Base-by-base conservation (phyloP, 2,113 vertebrate genomes). In the Illadopsis cleaveri region DNA sequence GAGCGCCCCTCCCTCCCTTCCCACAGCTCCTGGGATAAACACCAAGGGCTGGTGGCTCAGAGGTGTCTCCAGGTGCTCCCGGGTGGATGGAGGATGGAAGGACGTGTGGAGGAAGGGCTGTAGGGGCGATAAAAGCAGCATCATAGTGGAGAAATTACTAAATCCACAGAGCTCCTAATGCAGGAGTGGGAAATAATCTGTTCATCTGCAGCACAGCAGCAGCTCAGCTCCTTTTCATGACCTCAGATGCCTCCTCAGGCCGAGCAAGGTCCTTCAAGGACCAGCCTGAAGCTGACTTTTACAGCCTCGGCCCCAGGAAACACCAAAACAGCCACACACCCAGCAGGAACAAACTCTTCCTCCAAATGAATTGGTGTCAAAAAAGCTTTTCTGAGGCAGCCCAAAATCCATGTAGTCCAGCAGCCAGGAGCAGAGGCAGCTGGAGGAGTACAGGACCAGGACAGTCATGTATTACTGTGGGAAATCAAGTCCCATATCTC, bases 231-330 rank as follows among this genome's bases (percentile, higher is more conserved):
- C 65, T 7, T 69, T 40, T 45, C 38, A 1, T 87, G 87, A 95
- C 87, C 93, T 93, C 89, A 65, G 62, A 72, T 93, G 84, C 84
- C 89, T 95, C 76, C 38, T 82, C 35, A 47, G 66, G 62, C 45
- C 78, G 8, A 80, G 62, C 38, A 33, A 47, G 87, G 84, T 84
- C 78, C 73, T 82, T 47, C 50, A 79, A 89, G 57, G 73, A 71
- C 40, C 57, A n/a, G 69, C 48, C 40, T 30, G 54, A 62, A 42
- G 68, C 37, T 2, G 18, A 23, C 14, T 92, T 86, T 71, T 33
- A 53, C 31, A 79, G 50, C 50, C 12, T 72, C 9, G 11, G 48
- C 42, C 20, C 23, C n/a, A 17, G 62, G 57, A 72, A 79, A 61
- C 11, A 3, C 27, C 18, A 1, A 21, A 68, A 6, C 12, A n/a